Conservation (phyloP, 2,797 vertebrate species). For the Xiphorhynchus erythropygius region DNA sequence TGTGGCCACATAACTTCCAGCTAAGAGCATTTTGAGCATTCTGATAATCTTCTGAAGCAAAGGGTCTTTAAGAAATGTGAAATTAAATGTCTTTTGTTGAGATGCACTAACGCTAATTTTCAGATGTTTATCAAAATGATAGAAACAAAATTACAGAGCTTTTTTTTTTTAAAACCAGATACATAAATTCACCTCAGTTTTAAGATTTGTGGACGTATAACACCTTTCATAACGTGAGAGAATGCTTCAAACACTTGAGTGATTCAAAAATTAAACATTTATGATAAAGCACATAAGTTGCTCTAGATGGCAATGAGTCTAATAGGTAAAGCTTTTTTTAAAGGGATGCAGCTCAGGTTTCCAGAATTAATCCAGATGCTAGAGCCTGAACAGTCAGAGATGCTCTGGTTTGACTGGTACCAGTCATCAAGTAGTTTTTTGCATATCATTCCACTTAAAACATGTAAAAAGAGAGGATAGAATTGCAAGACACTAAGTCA, state of each 20-base stretch:
- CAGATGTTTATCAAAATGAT: not conserved
- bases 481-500: not conserved
- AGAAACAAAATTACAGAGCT: not conserved
- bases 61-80: not conserved
- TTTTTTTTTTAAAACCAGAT: not conserved
- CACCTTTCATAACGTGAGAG: not conserved
- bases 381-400: not conserved
- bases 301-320: not conserved
- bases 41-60: not conserved
- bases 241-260: not conserved
- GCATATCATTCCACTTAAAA: not conserved
- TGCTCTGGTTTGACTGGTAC: not conserved
- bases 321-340: not conserved
- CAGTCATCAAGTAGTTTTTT: not conserved
- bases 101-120: not conserved
- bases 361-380: not conserved
- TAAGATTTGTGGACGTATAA: not conserved
- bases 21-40: not conserved
- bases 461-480: not conserved
- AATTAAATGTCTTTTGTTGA: not conserved
- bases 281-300: not conserved
- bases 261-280: not conserved
- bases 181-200: not conserved
- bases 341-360: not conserved
- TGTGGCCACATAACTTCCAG: not conserved